phyloP scores from a whole-genome alignment of 2,113 vertebrate genomes.

The Vidua macroura region DNA sequence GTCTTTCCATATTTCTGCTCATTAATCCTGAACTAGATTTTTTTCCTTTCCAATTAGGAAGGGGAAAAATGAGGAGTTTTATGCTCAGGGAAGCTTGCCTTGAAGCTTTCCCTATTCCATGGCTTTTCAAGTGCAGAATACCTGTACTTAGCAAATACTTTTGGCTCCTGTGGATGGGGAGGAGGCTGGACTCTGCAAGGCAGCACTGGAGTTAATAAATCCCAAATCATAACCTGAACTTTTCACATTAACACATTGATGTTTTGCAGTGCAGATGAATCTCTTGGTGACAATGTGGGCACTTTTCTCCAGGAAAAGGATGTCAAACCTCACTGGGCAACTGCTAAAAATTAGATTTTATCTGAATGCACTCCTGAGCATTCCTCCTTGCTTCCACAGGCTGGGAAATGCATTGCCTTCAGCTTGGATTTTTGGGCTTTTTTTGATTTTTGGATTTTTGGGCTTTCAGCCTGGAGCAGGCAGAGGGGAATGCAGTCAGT shows the following conservation, averaged over 20 bases:
- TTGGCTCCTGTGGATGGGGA: not conserved
- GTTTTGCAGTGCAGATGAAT: not conserved
- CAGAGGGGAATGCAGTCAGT: accelerated
- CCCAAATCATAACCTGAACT: not conserved
- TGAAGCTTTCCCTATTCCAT: not conserved
- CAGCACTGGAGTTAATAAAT: not conserved
- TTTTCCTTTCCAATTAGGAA: not conserved
- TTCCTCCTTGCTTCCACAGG: not conserved
- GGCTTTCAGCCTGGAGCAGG: not conserved
- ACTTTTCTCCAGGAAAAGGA: not conserved
- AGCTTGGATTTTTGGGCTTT: not conserved
- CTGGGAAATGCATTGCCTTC: not conserved
- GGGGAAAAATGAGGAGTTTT: not conserved
- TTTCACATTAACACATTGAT: not conserved
- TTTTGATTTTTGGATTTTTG: not conserved
- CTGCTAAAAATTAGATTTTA: not conserved
- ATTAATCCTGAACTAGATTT: not conserved
- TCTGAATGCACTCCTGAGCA: not conserved
- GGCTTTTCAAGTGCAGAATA: not conserved
- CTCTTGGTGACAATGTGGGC: not conserved
- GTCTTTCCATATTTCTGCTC: not conserved
- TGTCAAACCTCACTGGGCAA: not conserved
- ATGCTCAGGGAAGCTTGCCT: not conserved
- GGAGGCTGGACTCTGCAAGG: not conserved
- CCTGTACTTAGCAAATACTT: not conserved